A percentile compares a stretch with the other conserved stretches of the same genome.
Evolutionary conservation across 2,888 invertebrate genomes (phyloP).

Genomic region (Carterocephalus palaemon): DNA sequence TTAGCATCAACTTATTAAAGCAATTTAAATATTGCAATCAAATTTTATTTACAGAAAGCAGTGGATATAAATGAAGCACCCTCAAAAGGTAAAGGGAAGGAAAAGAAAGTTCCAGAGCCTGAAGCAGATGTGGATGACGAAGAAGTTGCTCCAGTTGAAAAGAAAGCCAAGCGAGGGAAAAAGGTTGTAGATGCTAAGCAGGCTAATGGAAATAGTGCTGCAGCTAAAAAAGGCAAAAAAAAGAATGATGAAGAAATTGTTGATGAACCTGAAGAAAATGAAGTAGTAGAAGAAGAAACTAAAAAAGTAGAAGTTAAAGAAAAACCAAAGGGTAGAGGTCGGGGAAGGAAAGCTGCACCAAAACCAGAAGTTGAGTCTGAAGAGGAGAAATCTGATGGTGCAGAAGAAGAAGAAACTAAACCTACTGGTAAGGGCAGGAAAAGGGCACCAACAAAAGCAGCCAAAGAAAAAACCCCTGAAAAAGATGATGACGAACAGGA

Average conservation of each 20-base stretch:
- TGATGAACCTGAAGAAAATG: constrained; percentile 44
- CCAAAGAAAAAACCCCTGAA: constrained; percentile 45
- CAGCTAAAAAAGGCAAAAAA: constrained; percentile 59
- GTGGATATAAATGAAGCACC: constrained; percentile 56
- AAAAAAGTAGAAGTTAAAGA: constrained; percentile 41
- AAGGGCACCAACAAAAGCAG: constrained; percentile 40
- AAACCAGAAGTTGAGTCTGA: constrained; percentile 47
- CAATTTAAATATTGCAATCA: too few species aligned
- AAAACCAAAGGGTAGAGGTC: constrained; percentile 55
- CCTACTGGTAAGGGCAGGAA: constrained; percentile 40
- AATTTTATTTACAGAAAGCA: constrained; percentile 55
- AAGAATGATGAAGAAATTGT: constrained; percentile 47
- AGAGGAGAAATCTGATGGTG: constrained; percentile 42
- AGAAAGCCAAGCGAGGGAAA: constrained; percentile 51
- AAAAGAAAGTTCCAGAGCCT: constrained; percentile 47
- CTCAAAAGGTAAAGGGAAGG: constrained; percentile 63
- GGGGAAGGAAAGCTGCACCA: constrained; percentile 52
- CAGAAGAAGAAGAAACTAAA: constrained; percentile 46
- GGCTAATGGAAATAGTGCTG: constrained; percentile 45
- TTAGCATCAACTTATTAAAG: too few species aligned
- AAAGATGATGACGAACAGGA: constrained; percentile 45
- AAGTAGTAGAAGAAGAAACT: constrained; percentile 30
- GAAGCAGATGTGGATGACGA: constrained; percentile 40
- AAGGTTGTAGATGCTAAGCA: constrained; percentile 42
- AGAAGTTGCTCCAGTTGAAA: constrained; percentile 35